A percentile compares a stretch with the other conserved stretches of the same genome.
Conservation (phyloP, 2,797 vertebrate species). For the Pipistrellus kuhlii region DNA sequence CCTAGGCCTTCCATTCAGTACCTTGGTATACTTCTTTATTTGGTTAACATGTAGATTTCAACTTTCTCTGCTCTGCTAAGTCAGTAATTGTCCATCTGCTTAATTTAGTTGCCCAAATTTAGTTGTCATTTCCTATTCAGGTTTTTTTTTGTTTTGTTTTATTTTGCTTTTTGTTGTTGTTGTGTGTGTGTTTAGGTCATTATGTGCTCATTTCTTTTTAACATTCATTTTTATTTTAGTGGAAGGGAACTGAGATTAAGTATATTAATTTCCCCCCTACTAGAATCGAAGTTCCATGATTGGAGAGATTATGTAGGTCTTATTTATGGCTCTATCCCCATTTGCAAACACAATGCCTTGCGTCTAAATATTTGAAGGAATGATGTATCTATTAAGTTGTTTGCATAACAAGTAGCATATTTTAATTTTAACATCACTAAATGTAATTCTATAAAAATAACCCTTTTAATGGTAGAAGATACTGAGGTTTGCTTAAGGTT, state of each 20-base stretch:
- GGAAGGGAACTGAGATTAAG: background rate
- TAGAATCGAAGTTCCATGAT: background rate
- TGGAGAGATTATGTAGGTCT: background rate
- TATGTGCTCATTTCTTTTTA: background rate
- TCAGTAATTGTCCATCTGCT: background rate
- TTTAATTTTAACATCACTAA: background rate
- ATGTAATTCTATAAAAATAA: slow-evolving; percentile 24
- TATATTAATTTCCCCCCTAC: background rate
- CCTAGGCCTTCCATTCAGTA: background rate
- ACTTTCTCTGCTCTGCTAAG: background rate
- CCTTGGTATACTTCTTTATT: background rate
- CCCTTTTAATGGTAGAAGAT: background rate
- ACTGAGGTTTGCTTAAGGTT: background rate
- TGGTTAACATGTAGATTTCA: background rate
- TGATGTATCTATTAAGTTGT: background rate
- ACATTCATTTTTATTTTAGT: background rate
- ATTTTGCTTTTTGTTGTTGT: background rate
- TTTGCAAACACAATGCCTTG: background rate
- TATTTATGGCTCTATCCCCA: background rate
- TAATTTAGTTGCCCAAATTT: background rate
- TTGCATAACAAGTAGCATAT: background rate
- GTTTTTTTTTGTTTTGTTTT: background rate
- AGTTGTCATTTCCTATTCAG: background rate
- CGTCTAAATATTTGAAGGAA: slow-evolving; percentile 25
- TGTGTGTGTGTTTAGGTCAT: background rate